Evolutionary conservation across 2,797 vertebrate species (phyloP).

Genomic region (Bothrops alternatus): DNA sequence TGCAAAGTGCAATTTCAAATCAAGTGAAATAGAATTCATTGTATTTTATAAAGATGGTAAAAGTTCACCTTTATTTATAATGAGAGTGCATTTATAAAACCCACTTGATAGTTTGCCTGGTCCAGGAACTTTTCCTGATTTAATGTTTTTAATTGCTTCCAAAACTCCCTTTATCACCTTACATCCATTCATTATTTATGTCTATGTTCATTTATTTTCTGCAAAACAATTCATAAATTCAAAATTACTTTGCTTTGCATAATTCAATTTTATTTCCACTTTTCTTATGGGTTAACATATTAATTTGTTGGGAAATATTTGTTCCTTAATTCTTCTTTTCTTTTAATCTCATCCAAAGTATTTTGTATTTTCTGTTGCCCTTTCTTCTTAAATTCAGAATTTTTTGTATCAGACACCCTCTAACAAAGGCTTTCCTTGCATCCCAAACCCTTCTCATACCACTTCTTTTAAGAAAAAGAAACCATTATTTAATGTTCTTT

Average conservation of each 20-base stretch:
- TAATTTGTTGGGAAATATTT: too few relatives aligned
- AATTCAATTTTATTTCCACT: too few relatives aligned
- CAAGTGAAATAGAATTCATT: neutral
- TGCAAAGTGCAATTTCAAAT: neutral
- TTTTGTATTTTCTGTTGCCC: too few relatives aligned
- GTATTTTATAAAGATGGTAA: neutral
- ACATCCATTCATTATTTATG: neutral
- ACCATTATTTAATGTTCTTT: neutral
- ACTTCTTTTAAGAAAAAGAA: neutral
- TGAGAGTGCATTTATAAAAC: neutral
- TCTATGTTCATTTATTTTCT: neutral
- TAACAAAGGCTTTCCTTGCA: neutral
- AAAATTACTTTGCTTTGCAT: neutral
- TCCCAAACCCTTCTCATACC: neutral
- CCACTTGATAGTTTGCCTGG: neutral
- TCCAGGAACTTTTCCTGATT: neutral
- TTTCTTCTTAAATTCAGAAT: neutral
- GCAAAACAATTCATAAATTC: neutral
- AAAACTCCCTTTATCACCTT: neutral
- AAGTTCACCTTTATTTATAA: neutral
- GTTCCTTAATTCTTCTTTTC: too few relatives aligned
- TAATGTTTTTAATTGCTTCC: neutral
- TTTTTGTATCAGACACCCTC: neutral
- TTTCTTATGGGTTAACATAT: too few relatives aligned
- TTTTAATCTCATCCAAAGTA: too few relatives aligned